phyloP scores from a whole-genome alignment of 2,797 vertebrate genomes.

The Petrocephalus sullivani region DNA sequence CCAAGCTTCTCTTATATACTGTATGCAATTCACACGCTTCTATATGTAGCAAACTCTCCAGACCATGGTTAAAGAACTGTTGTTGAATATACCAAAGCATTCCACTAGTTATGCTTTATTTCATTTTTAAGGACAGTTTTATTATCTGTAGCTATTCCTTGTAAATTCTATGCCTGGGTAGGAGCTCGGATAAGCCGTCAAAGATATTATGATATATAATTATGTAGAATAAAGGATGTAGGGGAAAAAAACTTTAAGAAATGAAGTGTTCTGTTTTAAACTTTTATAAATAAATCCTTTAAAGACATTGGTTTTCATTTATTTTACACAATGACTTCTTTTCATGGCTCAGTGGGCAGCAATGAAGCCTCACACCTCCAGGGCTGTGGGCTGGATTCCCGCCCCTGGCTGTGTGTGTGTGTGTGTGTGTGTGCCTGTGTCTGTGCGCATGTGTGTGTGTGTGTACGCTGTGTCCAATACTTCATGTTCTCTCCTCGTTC shows the following conservation, averaged over 20 bases:
- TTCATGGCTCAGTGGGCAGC: background rate
- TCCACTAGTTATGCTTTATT: constrained; percentile 32
- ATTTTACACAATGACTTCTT: background rate
- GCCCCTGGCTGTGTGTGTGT: background rate
- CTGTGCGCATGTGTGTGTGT: background rate
- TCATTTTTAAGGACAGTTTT: constrained; percentile 23
- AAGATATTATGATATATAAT: constrained; percentile 34
- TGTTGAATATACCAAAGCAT: constrained; percentile 71
- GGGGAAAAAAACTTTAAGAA: constrained; percentile 43
- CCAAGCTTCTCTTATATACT: constrained; percentile 39
- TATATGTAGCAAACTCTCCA: constrained; percentile 45
- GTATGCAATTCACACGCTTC: constrained; percentile 44
- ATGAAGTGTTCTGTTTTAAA: constrained; percentile 36
- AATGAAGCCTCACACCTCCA: background rate
- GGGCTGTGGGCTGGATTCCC: background rate
- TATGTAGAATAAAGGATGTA: constrained; percentile 51
- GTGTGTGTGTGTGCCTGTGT: background rate
- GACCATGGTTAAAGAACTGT: constrained; percentile 40
- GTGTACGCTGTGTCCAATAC: background rate
- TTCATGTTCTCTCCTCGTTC: background rate
- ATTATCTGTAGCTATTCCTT: constrained; percentile 25
- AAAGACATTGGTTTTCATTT: constrained; percentile 32
- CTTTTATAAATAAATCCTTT: constrained; percentile 58
- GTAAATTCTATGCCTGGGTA: constrained; percentile 9
- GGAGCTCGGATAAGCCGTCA: constrained; percentile 46